These are phyloP conservation scores for Physeter macrocephalus DNA, from an alignment of 2,113 vertebrate genomes.

Conservation along the genomic window DNA sequence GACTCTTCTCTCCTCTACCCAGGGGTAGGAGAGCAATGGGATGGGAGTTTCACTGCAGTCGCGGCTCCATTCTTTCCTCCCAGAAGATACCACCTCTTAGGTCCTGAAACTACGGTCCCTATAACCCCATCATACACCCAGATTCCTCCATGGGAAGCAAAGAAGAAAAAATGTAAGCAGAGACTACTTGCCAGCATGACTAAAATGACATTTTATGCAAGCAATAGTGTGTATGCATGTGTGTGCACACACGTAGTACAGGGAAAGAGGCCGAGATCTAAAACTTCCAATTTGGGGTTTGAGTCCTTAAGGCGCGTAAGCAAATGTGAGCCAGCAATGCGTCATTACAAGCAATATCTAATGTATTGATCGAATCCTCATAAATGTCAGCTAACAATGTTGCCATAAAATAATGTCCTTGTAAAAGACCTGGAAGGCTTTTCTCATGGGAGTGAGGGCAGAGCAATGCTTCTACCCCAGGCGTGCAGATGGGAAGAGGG, in stretches of 20 bases:
- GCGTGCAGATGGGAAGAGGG: neutral
- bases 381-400: slow-evolving; percentile 51
- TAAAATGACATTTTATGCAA: neutral
- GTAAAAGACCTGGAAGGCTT: slow-evolving; percentile 8
- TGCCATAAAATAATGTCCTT: slow-evolving; percentile 37
- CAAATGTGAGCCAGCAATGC: neutral
- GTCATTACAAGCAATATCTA: slow-evolving; percentile 33
- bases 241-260: neutral
- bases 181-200: neutral
- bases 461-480: neutral
- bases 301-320: neutral
- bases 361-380: slow-evolving; percentile 44
- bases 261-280: neutral
- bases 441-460: neutral
- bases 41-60: neutral
- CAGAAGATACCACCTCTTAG: neutral
- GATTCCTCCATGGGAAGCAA: neutral
- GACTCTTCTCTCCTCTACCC: neutral
- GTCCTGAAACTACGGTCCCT: neutral
- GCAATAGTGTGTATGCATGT: neutral
- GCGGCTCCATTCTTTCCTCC: neutral
- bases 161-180: neutral
- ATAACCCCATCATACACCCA: rapidly evolving
- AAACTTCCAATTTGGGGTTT: neutral
- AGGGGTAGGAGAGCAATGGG: neutral